Evolutionary conservation across 2,888 invertebrate species (phyloP).

Genomic region (Pachycephus smyrnensis): DNA sequence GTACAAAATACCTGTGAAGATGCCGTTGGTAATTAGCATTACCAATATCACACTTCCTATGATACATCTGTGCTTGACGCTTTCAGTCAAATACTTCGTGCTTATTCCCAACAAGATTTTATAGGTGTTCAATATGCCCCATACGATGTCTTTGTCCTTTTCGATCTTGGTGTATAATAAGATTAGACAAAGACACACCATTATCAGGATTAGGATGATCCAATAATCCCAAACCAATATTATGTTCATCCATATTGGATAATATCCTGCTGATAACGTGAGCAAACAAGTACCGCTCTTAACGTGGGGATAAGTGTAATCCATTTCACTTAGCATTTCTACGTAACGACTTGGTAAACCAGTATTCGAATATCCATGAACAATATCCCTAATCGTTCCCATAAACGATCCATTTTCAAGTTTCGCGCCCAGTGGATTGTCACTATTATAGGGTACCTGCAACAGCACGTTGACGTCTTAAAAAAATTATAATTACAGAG

Average conservation of each 20-base stretch:
- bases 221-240: background rate
- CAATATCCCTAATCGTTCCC: background rate
- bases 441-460: background rate
- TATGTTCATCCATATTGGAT: conserved; percentile 10
- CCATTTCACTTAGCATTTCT: background rate
- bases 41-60: background rate
- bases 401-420: background rate
- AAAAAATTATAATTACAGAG: background rate
- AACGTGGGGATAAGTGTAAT: background rate
- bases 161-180: background rate
- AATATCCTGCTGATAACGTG: background rate
- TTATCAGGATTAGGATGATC: background rate
- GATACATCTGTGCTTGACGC: background rate
- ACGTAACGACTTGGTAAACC: background rate
- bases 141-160: background rate
- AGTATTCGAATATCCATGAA: background rate
- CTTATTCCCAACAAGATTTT: background rate
- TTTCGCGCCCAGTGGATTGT: background rate
- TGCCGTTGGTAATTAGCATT: background rate
- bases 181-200: background rate
- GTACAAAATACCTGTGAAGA: background rate
- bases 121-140: background rate
- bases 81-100: background rate
- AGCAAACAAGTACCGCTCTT: background rate
- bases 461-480: background rate